Evolutionary conservation across 53 echinoderm and acorn worm species (phyloP).

Genomic region (Astropecten irregularis): DNA sequence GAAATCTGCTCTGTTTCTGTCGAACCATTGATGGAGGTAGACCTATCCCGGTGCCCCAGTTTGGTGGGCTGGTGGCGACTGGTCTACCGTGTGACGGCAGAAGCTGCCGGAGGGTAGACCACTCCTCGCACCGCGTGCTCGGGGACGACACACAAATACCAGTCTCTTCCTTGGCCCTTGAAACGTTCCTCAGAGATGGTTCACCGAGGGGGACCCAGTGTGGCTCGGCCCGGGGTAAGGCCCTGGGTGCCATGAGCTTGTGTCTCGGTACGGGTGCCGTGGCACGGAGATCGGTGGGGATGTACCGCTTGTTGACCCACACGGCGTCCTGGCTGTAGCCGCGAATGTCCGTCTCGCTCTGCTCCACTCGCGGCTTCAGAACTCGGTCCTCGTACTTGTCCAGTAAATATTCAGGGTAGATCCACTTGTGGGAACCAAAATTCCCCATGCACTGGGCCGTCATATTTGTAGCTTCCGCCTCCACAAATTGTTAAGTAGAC

Average conservation of each 20-base stretch:
- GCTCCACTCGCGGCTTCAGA: slow-evolving; percentile 30
- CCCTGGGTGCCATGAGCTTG: slow-evolving; percentile 82
- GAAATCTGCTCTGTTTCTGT: slow-evolving; percentile 78
- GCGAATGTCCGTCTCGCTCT: slow-evolving; percentile 46
- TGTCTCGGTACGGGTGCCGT: slow-evolving; percentile 97
- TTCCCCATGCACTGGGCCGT: slow-evolving; percentile 93
- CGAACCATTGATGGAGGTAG: slow-evolving; percentile 69
- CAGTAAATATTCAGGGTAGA: slow-evolving; percentile 77
- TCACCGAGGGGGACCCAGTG: slow-evolving; percentile 90
- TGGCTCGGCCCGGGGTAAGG: slow-evolving; percentile 65
- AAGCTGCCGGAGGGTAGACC: slow-evolving; percentile 87
- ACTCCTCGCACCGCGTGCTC: slow-evolving; percentile 88
- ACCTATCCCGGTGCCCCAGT: slow-evolving; percentile 92
- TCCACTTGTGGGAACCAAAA: slow-evolving; percentile 90
- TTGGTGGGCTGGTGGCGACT: slow-evolving; percentile 70
- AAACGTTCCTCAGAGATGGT: slow-evolving; percentile 72
- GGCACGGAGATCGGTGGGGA: slow-evolving; percentile 97
- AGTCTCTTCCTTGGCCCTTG: slow-evolving; percentile 76
- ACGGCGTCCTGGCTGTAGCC: slow-evolving; percentile 77
- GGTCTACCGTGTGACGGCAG: slow-evolving; percentile 87
- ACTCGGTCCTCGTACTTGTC: slow-evolving; percentile 67
- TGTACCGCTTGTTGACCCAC: slow-evolving; percentile 97
- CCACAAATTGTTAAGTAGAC: not conserved
- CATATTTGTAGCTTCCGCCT: slow-evolving; percentile 52
- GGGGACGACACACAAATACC: slow-evolving; percentile 80